These are phyloP conservation scores for Chymomyza fuscimana DNA, from an alignment of 2,888 invertebrate genomes.

Conservation along the genomic window DNA sequence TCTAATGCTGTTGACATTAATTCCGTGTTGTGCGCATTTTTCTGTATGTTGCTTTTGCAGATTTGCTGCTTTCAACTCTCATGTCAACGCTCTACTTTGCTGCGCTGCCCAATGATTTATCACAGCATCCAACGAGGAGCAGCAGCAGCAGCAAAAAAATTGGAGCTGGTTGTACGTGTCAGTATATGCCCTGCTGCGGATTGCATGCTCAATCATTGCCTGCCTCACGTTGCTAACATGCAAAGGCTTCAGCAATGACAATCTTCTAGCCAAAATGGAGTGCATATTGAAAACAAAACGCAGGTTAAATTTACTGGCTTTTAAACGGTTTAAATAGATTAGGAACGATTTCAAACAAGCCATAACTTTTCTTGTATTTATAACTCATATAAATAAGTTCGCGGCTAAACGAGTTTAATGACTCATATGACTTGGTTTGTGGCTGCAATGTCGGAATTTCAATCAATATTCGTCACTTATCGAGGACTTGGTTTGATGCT, in stretches of 20 bases:
- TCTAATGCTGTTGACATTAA: slow-evolving; percentile 70
- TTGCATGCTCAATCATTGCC: slow-evolving; percentile 11
- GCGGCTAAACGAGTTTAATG: too few relatives aligned
- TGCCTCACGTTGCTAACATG: not conserved
- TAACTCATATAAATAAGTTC: not conserved
- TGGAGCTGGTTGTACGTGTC: not conserved
- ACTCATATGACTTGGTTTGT: too few relatives aligned
- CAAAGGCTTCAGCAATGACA: not conserved
- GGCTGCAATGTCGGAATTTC: too few relatives aligned
- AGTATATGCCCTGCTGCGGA: slow-evolving; percentile 26
- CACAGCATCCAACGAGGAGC: slow-evolving; percentile 31
- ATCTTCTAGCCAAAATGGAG: not conserved
- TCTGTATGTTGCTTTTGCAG: slow-evolving; percentile 42
- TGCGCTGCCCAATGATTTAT: slow-evolving; percentile 53
- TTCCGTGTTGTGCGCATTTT: slow-evolving; percentile 70
- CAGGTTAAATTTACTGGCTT: not conserved
- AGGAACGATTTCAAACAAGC: not conserved
- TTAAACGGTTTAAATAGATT: not conserved
- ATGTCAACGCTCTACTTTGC: slow-evolving; percentile 62
- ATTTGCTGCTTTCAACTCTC: slow-evolving; percentile 43
- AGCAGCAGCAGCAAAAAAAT: not conserved
- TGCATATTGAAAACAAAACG: not conserved
- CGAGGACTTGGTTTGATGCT: too few relatives aligned
- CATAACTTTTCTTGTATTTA: not conserved
- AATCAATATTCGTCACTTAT: too few relatives aligned